A percentile compares a stretch with the other conserved stretches of the same genome.
Conservation (phyloP, 2,888 invertebrate species). For the Micoletzkya japonica region DNA sequence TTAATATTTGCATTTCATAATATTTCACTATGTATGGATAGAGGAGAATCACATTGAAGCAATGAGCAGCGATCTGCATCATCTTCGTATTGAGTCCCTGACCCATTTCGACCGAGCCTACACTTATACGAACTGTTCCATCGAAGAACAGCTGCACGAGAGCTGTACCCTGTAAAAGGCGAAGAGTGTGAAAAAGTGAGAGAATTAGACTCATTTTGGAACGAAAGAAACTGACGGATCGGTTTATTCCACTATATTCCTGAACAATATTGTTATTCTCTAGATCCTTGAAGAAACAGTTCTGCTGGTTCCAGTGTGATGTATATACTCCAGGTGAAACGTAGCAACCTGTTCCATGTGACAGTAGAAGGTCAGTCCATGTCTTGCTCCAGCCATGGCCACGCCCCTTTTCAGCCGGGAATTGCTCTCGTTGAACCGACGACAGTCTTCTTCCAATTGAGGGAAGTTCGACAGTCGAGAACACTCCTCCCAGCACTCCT, state of each 20-base stretch:
- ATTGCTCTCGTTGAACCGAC: constrained; percentile 78
- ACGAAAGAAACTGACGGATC: no score
- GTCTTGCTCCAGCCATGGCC: constrained; percentile 80
- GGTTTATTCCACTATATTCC: no score
- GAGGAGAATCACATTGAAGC: constrained; percentile 72
- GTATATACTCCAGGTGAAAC: background rate
- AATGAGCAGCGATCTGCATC: constrained; percentile 79
- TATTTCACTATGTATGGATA: background rate
- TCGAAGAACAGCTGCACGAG: constrained; percentile 79
- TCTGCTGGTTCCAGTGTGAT: no score
- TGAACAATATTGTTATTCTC: background rate
- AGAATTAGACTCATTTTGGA: no score
- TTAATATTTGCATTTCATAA: background rate
- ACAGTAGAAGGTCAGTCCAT: constrained; percentile 73
- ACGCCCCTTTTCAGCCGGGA: constrained; percentile 81
- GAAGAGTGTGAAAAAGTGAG: no score
- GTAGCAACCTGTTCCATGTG: constrained; percentile 23
- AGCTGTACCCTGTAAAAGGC: constrained; percentile 75
- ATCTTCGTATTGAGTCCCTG: constrained; percentile 91
- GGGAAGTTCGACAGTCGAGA: constrained; percentile 73
- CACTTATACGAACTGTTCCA: constrained; percentile 83
- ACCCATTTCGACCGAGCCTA: constrained; percentile 89
- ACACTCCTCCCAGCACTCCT: constrained; percentile 80
- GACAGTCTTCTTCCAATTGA: constrained; percentile 71
- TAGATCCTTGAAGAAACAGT: no score